phyloP scores from a whole-genome alignment of 1,140 invertebrate species.

The Coptotermes formosanus region DNA sequence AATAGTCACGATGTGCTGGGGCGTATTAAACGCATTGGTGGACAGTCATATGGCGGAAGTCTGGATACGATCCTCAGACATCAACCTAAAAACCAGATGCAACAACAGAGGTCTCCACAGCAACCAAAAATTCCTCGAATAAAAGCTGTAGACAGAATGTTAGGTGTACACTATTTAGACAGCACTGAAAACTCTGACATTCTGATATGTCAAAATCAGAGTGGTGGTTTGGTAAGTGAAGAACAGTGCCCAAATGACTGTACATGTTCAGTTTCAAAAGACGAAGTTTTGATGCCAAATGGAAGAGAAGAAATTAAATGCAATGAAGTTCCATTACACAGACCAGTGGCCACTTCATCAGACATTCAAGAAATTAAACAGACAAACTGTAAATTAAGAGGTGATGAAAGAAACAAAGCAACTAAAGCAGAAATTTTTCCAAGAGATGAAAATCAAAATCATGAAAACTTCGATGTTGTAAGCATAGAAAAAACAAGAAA shows the following conservation, averaged over 20 bases:
- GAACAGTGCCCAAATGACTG: too few relatives aligned
- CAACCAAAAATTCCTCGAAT: not conserved
- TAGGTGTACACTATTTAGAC: not conserved
- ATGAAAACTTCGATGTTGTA: not conserved
- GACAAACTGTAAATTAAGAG: not conserved
- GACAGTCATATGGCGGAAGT: conserved; percentile 6
- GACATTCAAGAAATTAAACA: not conserved
- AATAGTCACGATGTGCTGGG: not conserved
- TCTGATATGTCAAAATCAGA: too few relatives aligned
- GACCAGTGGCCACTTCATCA: too few relatives aligned
- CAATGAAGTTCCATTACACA: too few relatives aligned
- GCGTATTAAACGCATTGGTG: conserved; percentile 19
- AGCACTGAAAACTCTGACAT: not conserved
- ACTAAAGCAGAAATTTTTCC: not conserved
- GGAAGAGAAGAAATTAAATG: too few relatives aligned
- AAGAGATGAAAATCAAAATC: not conserved
- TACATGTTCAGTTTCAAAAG: too few relatives aligned
- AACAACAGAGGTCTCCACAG: not conserved
- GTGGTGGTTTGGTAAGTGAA: too few relatives aligned
- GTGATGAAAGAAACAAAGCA: too few relatives aligned
- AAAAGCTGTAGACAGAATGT: conserved; percentile 10
- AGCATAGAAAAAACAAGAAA: not conserved
- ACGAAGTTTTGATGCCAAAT: too few relatives aligned
- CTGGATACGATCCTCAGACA: conserved; percentile 14
- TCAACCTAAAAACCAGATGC: not conserved